Evolutionary conservation across 2,797 vertebrate species (phyloP).

Genomic region (Alauda arvensis): DNA sequence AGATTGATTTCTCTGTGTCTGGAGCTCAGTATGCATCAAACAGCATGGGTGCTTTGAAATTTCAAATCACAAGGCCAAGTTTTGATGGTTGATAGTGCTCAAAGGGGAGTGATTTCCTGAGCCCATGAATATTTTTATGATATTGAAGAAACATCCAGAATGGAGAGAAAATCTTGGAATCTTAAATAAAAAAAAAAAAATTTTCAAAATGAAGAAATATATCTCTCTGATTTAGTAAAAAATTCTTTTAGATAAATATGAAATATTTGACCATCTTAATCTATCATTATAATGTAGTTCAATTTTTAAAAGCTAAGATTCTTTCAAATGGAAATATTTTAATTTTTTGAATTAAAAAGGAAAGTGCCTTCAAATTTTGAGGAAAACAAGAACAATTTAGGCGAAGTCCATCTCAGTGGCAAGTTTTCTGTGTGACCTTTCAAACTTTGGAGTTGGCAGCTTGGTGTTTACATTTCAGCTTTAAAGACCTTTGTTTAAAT

Average conservation of each 20-base stretch:
- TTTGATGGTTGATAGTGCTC: not conserved
- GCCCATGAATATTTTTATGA: not conserved
- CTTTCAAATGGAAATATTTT: not conserved
- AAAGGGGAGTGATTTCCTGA: conserved; percentile 4
- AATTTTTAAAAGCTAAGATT: not conserved
- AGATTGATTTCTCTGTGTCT: conserved; percentile 7
- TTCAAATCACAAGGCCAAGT: conserved; percentile 11
- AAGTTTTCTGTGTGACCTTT: not conserved
- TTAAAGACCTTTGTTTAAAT: conserved; percentile 47
- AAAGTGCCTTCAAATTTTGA: not conserved
- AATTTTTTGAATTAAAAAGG: not conserved
- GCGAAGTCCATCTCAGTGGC: not conserved
- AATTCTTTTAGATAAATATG: not conserved
- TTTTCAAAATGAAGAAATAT: not conserved
- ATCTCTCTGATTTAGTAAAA: not conserved
- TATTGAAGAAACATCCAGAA: not conserved
- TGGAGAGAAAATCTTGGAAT: not conserved
- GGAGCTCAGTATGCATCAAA: conserved; percentile 6
- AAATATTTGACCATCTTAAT: not conserved
- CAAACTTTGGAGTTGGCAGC: conserved; percentile 3
- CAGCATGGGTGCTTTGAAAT: conserved; percentile 24
- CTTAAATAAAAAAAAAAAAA: not conserved
- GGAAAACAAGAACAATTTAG: not conserved
- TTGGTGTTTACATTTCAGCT: conserved; percentile 34
- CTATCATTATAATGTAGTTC: not conserved